These are phyloP conservation scores for Motacilla alba DNA, from an alignment of 2,113 vertebrate species.

Conservation along the genomic window DNA sequence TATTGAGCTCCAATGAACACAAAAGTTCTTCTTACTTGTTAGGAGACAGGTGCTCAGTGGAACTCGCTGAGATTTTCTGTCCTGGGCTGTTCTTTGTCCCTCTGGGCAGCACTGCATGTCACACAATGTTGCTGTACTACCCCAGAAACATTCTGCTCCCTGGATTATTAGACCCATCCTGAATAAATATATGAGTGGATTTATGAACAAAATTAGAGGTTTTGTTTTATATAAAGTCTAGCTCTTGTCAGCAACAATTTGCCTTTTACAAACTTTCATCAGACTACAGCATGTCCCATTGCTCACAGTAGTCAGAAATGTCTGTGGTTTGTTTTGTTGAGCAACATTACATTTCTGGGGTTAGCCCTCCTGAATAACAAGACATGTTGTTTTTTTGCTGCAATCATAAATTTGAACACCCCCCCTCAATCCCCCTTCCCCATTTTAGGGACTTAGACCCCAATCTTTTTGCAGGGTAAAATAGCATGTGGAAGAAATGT, in stretches of 20 bases:
- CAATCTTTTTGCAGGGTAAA: neutral
- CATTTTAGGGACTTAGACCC: neutral
- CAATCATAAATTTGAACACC: neutral
- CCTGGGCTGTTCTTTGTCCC: neutral
- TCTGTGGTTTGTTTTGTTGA: neutral
- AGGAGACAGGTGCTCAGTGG: neutral
- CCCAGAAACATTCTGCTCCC: neutral
- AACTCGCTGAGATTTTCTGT: neutral
- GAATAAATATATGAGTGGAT: neutral
- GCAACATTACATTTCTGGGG: neutral
- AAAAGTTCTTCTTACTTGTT: neutral
- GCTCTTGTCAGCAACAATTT: neutral
- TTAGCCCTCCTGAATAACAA: neutral
- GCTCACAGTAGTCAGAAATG: neutral
- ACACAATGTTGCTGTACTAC: neutral
- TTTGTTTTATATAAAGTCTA: neutral
- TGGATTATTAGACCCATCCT: neutral
- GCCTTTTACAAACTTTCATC: neutral
- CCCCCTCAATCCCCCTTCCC: rapidly evolving
- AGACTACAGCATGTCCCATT: neutral
- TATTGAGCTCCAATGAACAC: neutral
- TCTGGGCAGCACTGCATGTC: neutral
- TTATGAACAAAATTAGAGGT: neutral
- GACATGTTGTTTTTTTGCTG: neutral
- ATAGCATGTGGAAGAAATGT: neutral